A percentile compares a stretch with the other conserved stretches of the same genome.
phyloP scores from a whole-genome alignment of 2,888 invertebrate genomes.

The Odontothrips loti region DNA sequence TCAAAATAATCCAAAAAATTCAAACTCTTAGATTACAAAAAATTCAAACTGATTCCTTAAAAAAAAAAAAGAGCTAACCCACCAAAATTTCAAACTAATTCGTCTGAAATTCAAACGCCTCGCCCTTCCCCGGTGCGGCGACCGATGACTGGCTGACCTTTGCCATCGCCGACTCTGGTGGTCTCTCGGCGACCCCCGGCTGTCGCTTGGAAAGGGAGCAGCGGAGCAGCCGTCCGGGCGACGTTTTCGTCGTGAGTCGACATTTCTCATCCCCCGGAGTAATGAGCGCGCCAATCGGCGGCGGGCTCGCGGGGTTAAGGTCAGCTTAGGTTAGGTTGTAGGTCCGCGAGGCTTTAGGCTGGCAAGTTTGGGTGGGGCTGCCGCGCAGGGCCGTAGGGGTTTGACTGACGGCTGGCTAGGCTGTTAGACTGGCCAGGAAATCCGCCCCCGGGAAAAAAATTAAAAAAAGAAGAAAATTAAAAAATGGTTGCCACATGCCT shows the following conservation, averaged over 20 bases:
- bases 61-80: too few relatives aligned
- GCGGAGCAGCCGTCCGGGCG: neutral
- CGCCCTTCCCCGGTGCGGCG: neutral
- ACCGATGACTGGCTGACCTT: neutral
- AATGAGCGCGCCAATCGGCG: neutral
- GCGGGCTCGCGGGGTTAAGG: neutral
- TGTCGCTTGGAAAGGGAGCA: neutral
- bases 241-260: slow-evolving; percentile 3
- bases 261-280: slow-evolving; percentile 8
- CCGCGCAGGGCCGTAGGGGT: neutral
- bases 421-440: neutral
- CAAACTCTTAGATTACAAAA: too few relatives aligned
- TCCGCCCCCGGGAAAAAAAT: neutral
- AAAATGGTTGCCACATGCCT: neutral
- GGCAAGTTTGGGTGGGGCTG: neutral
- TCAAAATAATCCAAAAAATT: too few relatives aligned
- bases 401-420: neutral
- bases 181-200: neutral
- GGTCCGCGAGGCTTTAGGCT: neutral
- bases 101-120: too few relatives aligned
- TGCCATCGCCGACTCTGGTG: neutral
- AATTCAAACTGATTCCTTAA: too few relatives aligned
- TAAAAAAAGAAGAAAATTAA: too few relatives aligned
- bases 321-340: neutral
- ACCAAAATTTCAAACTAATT: too few relatives aligned